phyloP scores from a whole-genome alignment of 1,140 invertebrate genomes.

The Oncopeltus fasciatus region DNA sequence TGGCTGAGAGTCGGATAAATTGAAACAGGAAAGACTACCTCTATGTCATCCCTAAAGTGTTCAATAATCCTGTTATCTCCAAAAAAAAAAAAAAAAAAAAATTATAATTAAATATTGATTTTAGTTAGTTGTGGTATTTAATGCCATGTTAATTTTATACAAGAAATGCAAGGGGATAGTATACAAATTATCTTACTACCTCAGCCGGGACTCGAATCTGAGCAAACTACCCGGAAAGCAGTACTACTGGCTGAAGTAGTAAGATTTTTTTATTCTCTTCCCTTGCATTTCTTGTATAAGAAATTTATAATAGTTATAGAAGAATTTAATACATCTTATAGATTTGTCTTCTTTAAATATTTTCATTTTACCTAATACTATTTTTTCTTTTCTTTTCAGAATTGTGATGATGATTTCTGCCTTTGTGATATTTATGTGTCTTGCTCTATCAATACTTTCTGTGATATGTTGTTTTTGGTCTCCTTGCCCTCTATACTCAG shows the following conservation, averaged over 20 bases:
- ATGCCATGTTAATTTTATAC: too few relatives aligned
- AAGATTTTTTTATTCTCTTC: neutral
- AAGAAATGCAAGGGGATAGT: too few relatives aligned
- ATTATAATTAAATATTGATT: too few relatives aligned
- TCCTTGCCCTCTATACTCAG: neutral
- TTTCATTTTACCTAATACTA: neutral
- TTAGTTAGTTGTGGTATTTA: too few relatives aligned
- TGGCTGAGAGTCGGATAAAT: too few relatives aligned
- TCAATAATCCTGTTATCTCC: too few relatives aligned
- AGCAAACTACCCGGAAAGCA: neutral
- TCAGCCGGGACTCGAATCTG: neutral
- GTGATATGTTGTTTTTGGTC: constrained; percentile 13
- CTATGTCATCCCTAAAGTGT: too few relatives aligned
- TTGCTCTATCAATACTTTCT: neutral
- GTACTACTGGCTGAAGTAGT: neutral
- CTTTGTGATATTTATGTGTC: constrained; percentile 1
- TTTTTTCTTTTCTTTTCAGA: neutral
- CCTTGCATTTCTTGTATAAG: neutral
- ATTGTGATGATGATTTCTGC: constrained; percentile 3
- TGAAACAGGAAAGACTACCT: too few relatives aligned
- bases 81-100: too few relatives aligned
- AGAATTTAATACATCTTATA: neutral
- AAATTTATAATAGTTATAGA: neutral
- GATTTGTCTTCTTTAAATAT: neutral
- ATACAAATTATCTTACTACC: too few relatives aligned